A percentile compares a stretch with the other conserved stretches of the same genome.
Evolutionary conservation across 2,888 invertebrate species (phyloP).

Genomic region (Pristionchus japonicus): DNA sequence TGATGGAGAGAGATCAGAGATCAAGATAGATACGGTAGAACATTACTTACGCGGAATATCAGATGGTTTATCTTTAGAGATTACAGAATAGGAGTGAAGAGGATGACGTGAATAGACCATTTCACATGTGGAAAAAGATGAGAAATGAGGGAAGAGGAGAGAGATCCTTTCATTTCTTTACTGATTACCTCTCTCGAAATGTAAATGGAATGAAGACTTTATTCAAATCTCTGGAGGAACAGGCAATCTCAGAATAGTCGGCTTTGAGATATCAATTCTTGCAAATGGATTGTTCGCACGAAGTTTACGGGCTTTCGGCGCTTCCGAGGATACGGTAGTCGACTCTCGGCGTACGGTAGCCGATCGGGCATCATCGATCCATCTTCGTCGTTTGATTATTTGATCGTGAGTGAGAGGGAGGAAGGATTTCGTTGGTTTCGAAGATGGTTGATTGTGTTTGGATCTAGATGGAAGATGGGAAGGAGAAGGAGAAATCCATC

Average conservation of each 20-base stretch:
- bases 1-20: neutral
- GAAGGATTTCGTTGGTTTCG: neutral
- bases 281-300: conserved; percentile 35
- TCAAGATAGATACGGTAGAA: neutral
- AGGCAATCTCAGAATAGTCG: conserved; percentile 25
- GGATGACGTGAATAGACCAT: neutral
- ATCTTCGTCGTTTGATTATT: neutral
- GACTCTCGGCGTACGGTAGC: neutral
- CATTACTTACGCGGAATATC: conserved; percentile 6
- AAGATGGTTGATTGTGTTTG: neutral
- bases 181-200: neutral
- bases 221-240: conserved; percentile 39
- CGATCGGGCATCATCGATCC: conserved; percentile 36
- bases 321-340: neutral
- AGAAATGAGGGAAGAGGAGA: neutral
- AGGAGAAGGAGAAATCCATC: neutral
- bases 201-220: neutral
- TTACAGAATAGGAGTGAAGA: conserved; percentile 10
- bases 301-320: neutral
- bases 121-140: neutral
- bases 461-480: neutral
- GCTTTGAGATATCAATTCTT: conserved; percentile 24
- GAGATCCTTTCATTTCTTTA: neutral
- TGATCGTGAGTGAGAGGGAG: conserved; percentile 4
- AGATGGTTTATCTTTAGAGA: conserved; percentile 21